A percentile compares a stretch with the other conserved stretches of the same genome.
Evolutionary conservation across 2,888 invertebrate species (phyloP).

Genomic region (Phyllotreta cruciferae): DNA sequence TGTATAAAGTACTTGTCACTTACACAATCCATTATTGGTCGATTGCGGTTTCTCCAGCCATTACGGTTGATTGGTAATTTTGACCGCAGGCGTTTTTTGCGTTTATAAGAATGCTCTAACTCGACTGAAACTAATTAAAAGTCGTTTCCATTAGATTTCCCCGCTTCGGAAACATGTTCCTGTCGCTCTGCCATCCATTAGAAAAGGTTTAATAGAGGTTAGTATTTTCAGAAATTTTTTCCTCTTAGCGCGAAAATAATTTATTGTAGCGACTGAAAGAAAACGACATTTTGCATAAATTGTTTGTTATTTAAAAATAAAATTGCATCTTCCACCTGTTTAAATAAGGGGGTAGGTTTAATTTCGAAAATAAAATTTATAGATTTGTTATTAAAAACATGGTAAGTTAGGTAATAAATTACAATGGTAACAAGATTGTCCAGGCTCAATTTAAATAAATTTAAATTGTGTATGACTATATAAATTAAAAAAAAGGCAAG

Average conservation of each 20-base stretch:
- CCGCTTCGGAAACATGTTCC: slow-evolving; percentile 24
- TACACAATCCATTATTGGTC: slow-evolving; percentile 56
- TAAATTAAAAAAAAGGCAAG: slow-evolving; percentile 25
- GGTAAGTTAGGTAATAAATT: no score
- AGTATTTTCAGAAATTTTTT: slow-evolving; percentile 7
- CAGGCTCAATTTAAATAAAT: no score
- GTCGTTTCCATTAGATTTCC: slow-evolving; percentile 55
- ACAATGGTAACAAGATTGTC: no score
- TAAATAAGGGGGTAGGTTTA: no score
- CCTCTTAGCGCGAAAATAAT: not conserved
- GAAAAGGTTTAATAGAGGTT: slow-evolving; percentile 14
- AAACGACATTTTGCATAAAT: not conserved
- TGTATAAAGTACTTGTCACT: slow-evolving; percentile 46
- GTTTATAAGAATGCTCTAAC: slow-evolving; percentile 56
- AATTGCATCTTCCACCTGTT: not conserved
- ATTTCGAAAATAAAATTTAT: no score
- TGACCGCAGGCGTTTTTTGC: slow-evolving; percentile 53
- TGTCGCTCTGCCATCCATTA: not conserved
- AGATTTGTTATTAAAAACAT: no score
- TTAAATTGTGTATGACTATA: not conserved
- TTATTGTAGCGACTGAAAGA: not conserved
- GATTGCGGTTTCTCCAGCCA: slow-evolving; percentile 51
- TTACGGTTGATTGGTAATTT: slow-evolving; percentile 56
- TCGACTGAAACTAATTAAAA: slow-evolving; percentile 61
- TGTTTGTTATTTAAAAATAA: not conserved